phyloP scores from a whole-genome alignment of 1,140 invertebrate genomes.

The Caerostris darwini region DNA sequence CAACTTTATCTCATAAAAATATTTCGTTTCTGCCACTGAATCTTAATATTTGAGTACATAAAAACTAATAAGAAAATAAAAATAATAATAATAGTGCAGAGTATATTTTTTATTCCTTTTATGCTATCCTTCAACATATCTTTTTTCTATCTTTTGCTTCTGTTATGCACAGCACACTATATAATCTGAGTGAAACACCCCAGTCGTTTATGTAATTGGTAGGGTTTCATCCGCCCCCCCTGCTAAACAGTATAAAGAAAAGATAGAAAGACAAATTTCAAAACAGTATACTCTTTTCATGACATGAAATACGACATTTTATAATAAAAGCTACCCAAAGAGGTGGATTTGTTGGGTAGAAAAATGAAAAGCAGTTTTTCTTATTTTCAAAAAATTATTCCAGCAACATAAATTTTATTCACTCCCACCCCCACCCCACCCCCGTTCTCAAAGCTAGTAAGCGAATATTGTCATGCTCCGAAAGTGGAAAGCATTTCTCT shows the following conservation, averaged over 20 bases:
- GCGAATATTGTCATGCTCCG: slow-evolving; percentile 4
- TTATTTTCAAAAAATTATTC: background rate
- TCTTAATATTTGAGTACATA: slow-evolving; percentile 11
- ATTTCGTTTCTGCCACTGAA: background rate
- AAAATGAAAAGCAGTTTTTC: background rate
- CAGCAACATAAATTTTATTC: background rate
- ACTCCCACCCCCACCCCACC: background rate
- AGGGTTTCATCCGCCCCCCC: background rate
- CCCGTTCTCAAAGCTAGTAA: background rate
- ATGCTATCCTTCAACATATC: background rate
- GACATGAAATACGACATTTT: slow-evolving; percentile 13
- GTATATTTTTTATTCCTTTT: background rate
- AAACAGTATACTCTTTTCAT: background rate
- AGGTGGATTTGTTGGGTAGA: background rate
- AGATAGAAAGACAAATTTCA: background rate
- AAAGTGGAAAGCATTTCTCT: slow-evolving; percentile 18
- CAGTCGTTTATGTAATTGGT: slow-evolving; percentile 42
- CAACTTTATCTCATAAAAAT: background rate
- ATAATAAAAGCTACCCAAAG: slow-evolving; percentile 24
- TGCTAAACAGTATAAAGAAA: background rate
- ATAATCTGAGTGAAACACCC: background rate
- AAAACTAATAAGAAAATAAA: background rate
- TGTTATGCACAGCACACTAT: background rate
- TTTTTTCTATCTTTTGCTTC: background rate
- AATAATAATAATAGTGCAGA: background rate